Evolutionary conservation across 1,140 invertebrate species (phyloP).

Genomic region (Sarcophaga peregrina): DNA sequence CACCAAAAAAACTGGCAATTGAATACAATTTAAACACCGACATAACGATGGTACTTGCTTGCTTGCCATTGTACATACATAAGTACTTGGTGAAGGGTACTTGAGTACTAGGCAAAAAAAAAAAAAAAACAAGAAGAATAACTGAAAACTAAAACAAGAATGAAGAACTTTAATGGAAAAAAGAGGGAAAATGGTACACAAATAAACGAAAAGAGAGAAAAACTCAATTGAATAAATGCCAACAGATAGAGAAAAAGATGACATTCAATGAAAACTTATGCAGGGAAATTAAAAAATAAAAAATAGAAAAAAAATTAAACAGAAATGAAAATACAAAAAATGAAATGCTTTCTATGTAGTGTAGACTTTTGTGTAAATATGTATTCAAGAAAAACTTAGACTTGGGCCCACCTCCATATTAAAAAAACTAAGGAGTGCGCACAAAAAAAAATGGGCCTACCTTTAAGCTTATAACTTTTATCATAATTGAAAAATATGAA

Average conservation of each 20-base stretch:
- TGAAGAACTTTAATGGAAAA: too few species aligned
- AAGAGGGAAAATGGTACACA: neutral
- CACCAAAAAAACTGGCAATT: conserved; percentile 2
- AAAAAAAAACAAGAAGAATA: neutral
- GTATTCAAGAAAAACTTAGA: neutral
- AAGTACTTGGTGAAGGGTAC: neutral
- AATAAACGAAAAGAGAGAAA: conserved; percentile 15
- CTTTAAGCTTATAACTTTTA: too few species aligned
- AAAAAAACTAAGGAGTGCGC: too few species aligned
- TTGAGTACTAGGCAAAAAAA: neutral
- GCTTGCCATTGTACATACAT: neutral
- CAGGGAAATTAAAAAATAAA: neutral
- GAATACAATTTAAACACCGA: neutral
- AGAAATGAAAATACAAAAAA: neutral
- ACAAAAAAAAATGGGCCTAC: too few species aligned
- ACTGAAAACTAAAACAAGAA: neutral
- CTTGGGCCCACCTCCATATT: neutral
- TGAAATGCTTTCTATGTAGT: neutral
- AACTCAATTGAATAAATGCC: conserved; percentile 32
- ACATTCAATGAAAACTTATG: conserved; percentile 13
- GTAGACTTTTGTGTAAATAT: conserved; percentile 3
- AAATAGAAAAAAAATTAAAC: neutral
- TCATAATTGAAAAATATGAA: too few species aligned
- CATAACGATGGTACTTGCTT: too few species aligned
- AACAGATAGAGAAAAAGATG: neutral